phyloP scores from a whole-genome alignment of 2,888 invertebrate species.

The Drosophila rubida region DNA sequence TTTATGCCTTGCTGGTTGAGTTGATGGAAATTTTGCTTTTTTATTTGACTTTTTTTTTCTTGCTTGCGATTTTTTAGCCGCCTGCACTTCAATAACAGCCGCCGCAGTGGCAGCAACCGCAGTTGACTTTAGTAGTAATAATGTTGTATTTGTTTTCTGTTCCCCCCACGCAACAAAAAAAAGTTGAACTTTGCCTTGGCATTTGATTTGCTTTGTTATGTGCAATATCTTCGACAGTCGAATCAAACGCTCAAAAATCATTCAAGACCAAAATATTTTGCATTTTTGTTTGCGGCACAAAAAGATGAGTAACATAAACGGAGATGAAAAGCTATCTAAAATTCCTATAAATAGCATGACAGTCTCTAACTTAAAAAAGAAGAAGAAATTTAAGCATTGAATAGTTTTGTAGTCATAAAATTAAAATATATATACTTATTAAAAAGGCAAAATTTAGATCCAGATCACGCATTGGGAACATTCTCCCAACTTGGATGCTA shows the following conservation, averaged over 20 bases:
- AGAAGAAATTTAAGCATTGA: no score
- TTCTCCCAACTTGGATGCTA: no score
- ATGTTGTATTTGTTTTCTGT: slow-evolving; percentile 62
- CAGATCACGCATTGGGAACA: no score
- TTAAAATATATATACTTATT: no score
- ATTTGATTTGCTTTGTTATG: slow-evolving; percentile 47
- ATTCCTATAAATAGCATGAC: no score
- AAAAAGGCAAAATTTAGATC: no score
- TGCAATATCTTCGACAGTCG: slow-evolving; percentile 55
- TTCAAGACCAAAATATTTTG: slow-evolving; percentile 38
- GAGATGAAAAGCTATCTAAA: not conserved
- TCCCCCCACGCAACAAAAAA: slow-evolving; percentile 12
- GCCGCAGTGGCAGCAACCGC: slow-evolving; percentile 22
- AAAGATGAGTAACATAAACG: slow-evolving; percentile 11
- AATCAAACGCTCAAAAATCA: slow-evolving; percentile 17
- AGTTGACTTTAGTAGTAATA: slow-evolving; percentile 54
- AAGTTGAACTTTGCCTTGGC: slow-evolving; percentile 32
- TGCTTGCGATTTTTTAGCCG: slow-evolving; percentile 20
- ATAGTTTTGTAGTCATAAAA: no score
- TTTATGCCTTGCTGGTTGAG: slow-evolving; percentile 63
- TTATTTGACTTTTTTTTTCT: slow-evolving; percentile 4
- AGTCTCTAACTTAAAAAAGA: no score
- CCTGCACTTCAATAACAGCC: slow-evolving; percentile 44
- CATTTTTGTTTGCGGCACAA: slow-evolving; percentile 21
- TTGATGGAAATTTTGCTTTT: slow-evolving; percentile 63